These are phyloP conservation scores for Noturus placidus DNA, from an alignment of 2,113 vertebrate genomes.

Conservation along the genomic window DNA sequence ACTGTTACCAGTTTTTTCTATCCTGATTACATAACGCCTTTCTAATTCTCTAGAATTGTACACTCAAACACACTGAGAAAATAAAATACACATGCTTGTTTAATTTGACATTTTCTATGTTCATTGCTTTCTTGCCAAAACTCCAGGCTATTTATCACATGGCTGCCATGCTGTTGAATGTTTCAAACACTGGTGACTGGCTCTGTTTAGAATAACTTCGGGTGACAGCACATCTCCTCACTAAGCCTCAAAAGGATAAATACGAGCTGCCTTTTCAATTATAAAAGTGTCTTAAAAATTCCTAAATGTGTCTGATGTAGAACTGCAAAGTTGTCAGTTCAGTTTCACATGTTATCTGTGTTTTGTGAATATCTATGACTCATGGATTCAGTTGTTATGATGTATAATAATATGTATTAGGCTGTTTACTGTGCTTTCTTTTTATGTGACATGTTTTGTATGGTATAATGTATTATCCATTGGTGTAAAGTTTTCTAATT, in stretches of 20 bases:
- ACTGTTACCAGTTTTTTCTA: no score
- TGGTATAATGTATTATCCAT: not conserved
- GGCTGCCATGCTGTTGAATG: slow-evolving; percentile 23
- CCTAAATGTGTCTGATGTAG: slow-evolving; percentile 21
- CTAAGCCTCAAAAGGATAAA: slow-evolving; percentile 23
- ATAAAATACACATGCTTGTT: not conserved
- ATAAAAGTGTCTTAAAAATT: slow-evolving; percentile 28
- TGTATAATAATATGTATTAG: slow-evolving; percentile 26
- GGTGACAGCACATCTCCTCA: slow-evolving; percentile 13
- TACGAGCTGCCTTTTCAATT: slow-evolving; percentile 18
- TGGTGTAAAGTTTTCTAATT: slow-evolving; percentile 9
- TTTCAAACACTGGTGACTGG: slow-evolving; percentile 30
- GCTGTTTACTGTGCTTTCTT: not conserved
- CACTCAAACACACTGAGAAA: not conserved
- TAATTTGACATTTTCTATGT: slow-evolving; percentile 2
- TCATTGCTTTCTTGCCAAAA: not conserved
- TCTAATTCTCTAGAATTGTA: not conserved
- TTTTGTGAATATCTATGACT: slow-evolving; percentile 39
- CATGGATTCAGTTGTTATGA: slow-evolving; percentile 3
- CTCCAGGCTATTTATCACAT: slow-evolving; percentile 32
- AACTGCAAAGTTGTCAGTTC: slow-evolving; percentile 28
- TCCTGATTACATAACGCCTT: no score
- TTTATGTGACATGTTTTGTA: not conserved
- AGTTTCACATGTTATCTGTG: slow-evolving; percentile 28
- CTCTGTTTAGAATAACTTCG: slow-evolving; percentile 16